Evolutionary conservation across 2,888 invertebrate species (phyloP), one percentile per base, ranked within the genome.

Genomic region (Tachystola acroxantha): DNA sequence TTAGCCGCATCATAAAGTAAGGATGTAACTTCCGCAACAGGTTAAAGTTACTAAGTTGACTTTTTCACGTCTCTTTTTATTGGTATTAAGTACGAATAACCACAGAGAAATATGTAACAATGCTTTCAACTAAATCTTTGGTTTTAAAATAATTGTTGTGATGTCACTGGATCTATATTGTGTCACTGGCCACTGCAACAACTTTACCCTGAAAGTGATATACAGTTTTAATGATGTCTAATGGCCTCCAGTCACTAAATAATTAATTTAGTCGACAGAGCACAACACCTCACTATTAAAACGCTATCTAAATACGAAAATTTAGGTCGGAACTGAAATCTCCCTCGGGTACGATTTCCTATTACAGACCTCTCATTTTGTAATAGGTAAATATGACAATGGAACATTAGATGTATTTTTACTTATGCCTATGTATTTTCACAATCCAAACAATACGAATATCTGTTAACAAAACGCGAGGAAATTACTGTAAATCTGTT

Each of bases 11-110:
- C 6, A 3, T 16, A 6, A 6, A 16, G 12, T 24, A 32, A 11
- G 10, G 10, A 2, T 10, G 33, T 43, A 60, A 66, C 53, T 63
- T 53, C 40, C 48, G 71, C 66, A 72, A 73, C 72, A 72, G 71
- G 71, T 71, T 58, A 46, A 64, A 68, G 61, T 65, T 64, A 54
- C 45, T 55, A 52, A 54, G 46, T 60, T 54, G 52, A 59, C 48
- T 59, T 43, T 45, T 50, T 49, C 48, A 55, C 50, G 60, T 54
- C 40, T 46, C 51, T 56, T 48, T 50, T n/a, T n/a, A n/a, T n/a
- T n/a, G n/a, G n/a, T n/a, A n/a, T n/a, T n/a, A n/a, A n/a, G n/a
- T n/a, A n/a, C n/a, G n/a, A n/a, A n/a, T n/a, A n/a, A n/a, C n/a
- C n/a, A n/a, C n/a, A n/a, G n/a, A n/a, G n/a, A n/a, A n/a, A n/a